Conservation (phyloP, 2,888 invertebrate genomes). For the Pemphredon lugubris region DNA sequence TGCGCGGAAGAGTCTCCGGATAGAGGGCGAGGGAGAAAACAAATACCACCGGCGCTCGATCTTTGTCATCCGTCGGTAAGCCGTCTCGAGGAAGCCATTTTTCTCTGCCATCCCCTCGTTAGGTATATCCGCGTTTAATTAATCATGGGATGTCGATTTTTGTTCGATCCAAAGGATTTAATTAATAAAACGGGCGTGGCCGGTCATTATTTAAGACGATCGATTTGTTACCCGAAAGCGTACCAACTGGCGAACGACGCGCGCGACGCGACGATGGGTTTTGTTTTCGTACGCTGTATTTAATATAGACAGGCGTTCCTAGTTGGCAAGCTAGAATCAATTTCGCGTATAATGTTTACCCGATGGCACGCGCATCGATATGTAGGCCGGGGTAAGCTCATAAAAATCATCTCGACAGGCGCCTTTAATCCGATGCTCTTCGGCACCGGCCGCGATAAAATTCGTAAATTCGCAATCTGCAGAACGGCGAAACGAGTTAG, state of each 20-base stretch:
- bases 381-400: not conserved
- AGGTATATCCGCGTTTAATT: conserved; percentile 26
- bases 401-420: conserved; percentile 15
- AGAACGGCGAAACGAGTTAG: not conserved
- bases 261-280: not conserved
- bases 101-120: conserved; percentile 22
- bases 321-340: not conserved
- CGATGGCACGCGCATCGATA: not conserved
- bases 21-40: too few species aligned
- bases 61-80: conserved; percentile 5
- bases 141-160: conserved; percentile 46
- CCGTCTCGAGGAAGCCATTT: conserved; percentile 20
- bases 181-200: conserved; percentile 41
- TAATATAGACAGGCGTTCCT: not conserved
- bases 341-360: conserved; percentile 14
- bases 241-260: too few species aligned
- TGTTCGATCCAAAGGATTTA: conserved; percentile 8
- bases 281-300: not conserved
- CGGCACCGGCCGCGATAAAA: conserved; percentile 18
- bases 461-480: conserved; percentile 27
- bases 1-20: too few species aligned
- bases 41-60: too few species aligned
- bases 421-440: conserved; percentile 27
- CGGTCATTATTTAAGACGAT: conserved; percentile 35
- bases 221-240: conserved; percentile 2